Base-by-base conservation (phyloP, 2,113 vertebrate species). In the Microcebus tavaratra region DNA sequence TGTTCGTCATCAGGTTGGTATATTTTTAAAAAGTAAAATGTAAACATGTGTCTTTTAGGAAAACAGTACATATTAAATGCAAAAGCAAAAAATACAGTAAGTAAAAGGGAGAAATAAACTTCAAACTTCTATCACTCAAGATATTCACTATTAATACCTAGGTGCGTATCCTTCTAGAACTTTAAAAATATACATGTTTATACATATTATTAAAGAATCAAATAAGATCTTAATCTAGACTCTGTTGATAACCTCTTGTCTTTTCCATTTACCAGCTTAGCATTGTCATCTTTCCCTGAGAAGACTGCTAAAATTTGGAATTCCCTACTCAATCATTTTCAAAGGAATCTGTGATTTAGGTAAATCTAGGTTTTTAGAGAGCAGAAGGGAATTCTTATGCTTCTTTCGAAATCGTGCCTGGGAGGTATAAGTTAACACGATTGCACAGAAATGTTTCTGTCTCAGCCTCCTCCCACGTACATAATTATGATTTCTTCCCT, bases 401-500 rank as follows among this genome's bases (percentile, higher is more conserved):
- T 94, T 95, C 6, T 39, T 97, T 73, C 86, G 81, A 96, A 91
- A 94, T 45, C 53, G 8, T 91, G 55, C 48, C 72, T 86, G 61
- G 72, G 42, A 94, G 72, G 31, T 70, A 73, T 82, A 36, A 88
- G 61, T 39, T 92, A 48, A 87, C 80, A 17, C 59, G 25, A 89
- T 13, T 82, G n/a, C 45, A 68, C 13, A 78, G 23, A 14, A 5
- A 42, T 76, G 55, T 21, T 92, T 78, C 85, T 25, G 48, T 39
- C 67, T 59, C 8, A 72, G 65, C 67, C 94, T 90, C 72, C 34
- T 90, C 48, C 39, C 27, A 75, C 80, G 13, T 89, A 63, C 86
- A 83, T 81, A 83, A 95, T 89, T 83, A 53, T 78, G 36, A 81
- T 90, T 88, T 92, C 34, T 96, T 95, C 85, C 55, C 34, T 80